Evolutionary conservation across 2,113 vertebrate species (phyloP).

Genomic region (Rhodinocichla rosea): DNA sequence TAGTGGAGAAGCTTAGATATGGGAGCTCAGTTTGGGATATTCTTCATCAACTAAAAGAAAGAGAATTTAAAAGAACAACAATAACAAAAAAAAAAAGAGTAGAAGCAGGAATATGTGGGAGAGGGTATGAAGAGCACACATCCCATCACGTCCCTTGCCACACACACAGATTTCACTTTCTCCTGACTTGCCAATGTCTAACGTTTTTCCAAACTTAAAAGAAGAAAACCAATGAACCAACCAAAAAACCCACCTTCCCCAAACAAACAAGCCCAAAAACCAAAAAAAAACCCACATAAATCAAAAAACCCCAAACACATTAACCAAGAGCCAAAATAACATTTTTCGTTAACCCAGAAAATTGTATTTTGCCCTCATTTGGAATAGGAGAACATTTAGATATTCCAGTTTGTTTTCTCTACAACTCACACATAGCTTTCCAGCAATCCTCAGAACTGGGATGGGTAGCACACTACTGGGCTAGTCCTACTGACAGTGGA

Average conservation of each 20-base stretch:
- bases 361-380: not conserved
- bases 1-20: not conserved
- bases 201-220: not conserved
- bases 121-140: not conserved
- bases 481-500: not conserved
- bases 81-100: too few relatives aligned
- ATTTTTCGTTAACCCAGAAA: not conserved
- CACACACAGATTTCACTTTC: not conserved
- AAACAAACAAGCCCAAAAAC: too few relatives aligned
- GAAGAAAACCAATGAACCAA: not conserved
- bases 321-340: not conserved
- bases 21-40: not conserved
- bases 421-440: not conserved
- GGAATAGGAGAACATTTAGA: not conserved
- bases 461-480: not conserved
- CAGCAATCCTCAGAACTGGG: not conserved
- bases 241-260: too few relatives aligned
- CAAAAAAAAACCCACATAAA: not conserved
- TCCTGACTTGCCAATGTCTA: not conserved
- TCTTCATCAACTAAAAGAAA: not conserved
- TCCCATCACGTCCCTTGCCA: not conserved
- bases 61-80: not conserved
- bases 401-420: not conserved
- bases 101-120: not conserved
- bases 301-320: not conserved